Conservation (phyloP, 2,888 invertebrate genomes). For the Eudemis profundana region DNA sequence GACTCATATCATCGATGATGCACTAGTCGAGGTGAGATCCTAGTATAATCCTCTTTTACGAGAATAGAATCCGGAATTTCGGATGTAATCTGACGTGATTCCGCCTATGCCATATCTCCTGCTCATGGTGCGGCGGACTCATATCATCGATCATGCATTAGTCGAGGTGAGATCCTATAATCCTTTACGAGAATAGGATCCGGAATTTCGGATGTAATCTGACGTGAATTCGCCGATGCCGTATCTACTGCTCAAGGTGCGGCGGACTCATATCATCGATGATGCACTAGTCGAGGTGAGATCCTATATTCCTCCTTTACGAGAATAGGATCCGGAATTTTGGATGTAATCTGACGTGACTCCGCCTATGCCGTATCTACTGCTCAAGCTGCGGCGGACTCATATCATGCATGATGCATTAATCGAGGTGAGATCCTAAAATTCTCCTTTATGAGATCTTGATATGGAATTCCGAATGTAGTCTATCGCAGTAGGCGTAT, state of each 20-base stretch:
- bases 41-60: neutral
- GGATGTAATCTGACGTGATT: slow-evolving; percentile 62
- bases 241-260: slow-evolving; percentile 92
- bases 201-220: slow-evolving; percentile 77
- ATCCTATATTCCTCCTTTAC: slow-evolving; percentile 77
- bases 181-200: slow-evolving; percentile 94
- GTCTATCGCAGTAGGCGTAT: too few species aligned
- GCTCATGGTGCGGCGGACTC: slow-evolving; percentile 92
- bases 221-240: slow-evolving; percentile 87
- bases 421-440: slow-evolving; percentile 85
- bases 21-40: slow-evolving; percentile 90
- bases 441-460: slow-evolving; percentile 93
- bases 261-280: slow-evolving; percentile 94
- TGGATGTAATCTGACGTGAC: slow-evolving; percentile 96
- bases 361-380: slow-evolving; percentile 92
- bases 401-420: slow-evolving; percentile 96
- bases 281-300: slow-evolving; percentile 94
- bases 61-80: neutral
- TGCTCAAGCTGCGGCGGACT: slow-evolving; percentile 92
- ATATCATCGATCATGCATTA: slow-evolving; percentile 96
- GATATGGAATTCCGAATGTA: slow-evolving; percentile 98
- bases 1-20: slow-evolving; percentile 95
- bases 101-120: slow-evolving; percentile 93
- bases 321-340: slow-evolving; percentile 93
- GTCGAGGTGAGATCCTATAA: slow-evolving; percentile 87